Evolutionary conservation across 2,888 invertebrate genomes (phyloP), one percentile per base, ranked within the genome.

Genomic region (Cacoxenus indagator): DNA sequence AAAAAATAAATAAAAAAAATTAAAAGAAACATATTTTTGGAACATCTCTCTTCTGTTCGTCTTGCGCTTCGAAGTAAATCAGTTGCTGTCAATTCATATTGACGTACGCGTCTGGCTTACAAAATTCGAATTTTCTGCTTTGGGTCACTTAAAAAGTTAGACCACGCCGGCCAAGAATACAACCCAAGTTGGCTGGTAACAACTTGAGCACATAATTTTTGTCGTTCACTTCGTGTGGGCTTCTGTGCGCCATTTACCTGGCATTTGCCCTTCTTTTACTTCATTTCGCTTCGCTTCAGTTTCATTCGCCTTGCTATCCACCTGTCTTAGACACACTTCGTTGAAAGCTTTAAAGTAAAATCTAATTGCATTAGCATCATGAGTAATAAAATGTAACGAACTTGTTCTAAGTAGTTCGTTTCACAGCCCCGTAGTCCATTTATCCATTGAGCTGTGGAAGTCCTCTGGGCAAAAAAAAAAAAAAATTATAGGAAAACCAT

Each of bases 341-440:
- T 22, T 43, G 24, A 43, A 43, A 43, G 61, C 61, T 62, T 37
- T 51, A 65, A 65, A 65, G 51, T 64, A 27, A 46, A 37, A 45
- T 31, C 24, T 54, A 65, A 65, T 65, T 65, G 65, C 54, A 65
- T 65, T 54, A 65, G 54, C 48, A 51, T 54, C 65, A 37, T 14
- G 61, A 45, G 61, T 45, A 31, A 24, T 43, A 14, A 24, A 19
- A 48, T 17, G 19, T 6, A 48, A 6, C 48, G 51, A 51, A 22
- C 17, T 22, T 51, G 51, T 19, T 51, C 9, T 11, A 37, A 14
- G 37, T 14, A 37, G 37, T 14, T 37, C 14, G 9, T 37, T 2
- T 14, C 37, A 37, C 37, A 37, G 37, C 8, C 9, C 37, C 37
- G 17, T 51, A 22, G 9, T 51, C 19, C 19, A 9, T 51, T 51